These are phyloP conservation scores for Python bivittatus DNA, from an alignment of 2,113 vertebrate genomes.

Conservation along the genomic window DNA sequence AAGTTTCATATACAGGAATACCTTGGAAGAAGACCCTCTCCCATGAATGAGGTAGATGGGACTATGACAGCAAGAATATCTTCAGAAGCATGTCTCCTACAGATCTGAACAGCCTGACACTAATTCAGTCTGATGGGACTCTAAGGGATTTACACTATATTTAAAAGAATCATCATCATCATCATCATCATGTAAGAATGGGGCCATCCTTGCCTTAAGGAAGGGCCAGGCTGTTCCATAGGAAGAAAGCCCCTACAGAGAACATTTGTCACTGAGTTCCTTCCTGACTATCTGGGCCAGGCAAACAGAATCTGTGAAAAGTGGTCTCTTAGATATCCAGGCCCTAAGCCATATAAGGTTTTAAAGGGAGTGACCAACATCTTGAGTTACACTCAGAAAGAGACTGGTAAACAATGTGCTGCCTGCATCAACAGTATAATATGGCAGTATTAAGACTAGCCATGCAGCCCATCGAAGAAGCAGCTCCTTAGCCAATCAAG, in stretches of 20 bases:
- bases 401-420: not conserved
- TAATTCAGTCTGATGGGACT: not conserved
- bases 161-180: too few relatives aligned
- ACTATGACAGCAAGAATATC: not conserved
- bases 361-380: not conserved
- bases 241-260: not conserved
- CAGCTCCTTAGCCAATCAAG: not conserved
- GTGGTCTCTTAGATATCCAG: not conserved
- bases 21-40: not conserved
- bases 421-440: not conserved
- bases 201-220: not conserved
- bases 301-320: not conserved
- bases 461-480: not conserved
- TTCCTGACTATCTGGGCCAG: not conserved
- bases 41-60: not conserved
- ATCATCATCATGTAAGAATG: too few relatives aligned
- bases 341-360: not conserved
- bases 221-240: not conserved
- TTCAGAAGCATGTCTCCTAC: not conserved
- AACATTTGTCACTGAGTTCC: not conserved
- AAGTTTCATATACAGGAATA: not conserved
- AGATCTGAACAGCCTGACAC: not conserved
- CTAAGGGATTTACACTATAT: not conserved
- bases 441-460: not conserved
- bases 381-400: not conserved